These are phyloP conservation scores for Pasiphila rectangulata DNA, from an alignment of 2,888 invertebrate genomes.

Conservation along the genomic window DNA sequence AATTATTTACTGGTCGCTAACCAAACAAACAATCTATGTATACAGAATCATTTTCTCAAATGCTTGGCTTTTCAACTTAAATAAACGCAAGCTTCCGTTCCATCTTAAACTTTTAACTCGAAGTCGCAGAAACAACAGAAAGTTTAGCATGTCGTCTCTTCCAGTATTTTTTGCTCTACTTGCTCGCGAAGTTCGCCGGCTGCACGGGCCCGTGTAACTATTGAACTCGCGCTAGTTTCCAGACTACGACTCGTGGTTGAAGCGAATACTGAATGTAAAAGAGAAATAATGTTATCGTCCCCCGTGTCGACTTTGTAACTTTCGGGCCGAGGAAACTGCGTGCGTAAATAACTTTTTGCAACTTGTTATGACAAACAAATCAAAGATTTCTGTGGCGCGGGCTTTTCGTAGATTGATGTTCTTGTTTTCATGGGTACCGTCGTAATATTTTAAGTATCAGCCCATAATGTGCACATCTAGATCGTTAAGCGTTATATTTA, in stretches of 20 bases:
- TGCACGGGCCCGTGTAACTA: conserved; percentile 45
- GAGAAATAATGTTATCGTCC: conserved; percentile 53
- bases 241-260: conserved; percentile 34
- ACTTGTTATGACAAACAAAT: conserved; percentile 22
- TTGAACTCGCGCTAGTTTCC: conserved; percentile 39
- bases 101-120: conserved; percentile 11
- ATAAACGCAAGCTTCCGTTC: not conserved
- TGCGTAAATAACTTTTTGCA: conserved; percentile 24
- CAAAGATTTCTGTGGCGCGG: conserved; percentile 5
- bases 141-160: conserved; percentile 29
- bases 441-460: not conserved
- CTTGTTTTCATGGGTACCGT: too few relatives aligned
- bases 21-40: too few relatives aligned
- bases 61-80: not conserved
- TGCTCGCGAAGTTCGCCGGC: conserved; percentile 21
- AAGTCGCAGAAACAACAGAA: conserved; percentile 17
- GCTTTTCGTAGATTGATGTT: not conserved
- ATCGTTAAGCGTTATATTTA: too few relatives aligned
- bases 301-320: conserved; percentile 37
- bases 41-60: too few relatives aligned
- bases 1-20: too few relatives aligned
- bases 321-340: conserved; percentile 17
- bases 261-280: conserved; percentile 46
- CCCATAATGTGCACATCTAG: not conserved
- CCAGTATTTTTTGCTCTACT: conserved; percentile 32